Conservation (phyloP, 2,888 invertebrate species). For the Trachelus iudaicus region DNA sequence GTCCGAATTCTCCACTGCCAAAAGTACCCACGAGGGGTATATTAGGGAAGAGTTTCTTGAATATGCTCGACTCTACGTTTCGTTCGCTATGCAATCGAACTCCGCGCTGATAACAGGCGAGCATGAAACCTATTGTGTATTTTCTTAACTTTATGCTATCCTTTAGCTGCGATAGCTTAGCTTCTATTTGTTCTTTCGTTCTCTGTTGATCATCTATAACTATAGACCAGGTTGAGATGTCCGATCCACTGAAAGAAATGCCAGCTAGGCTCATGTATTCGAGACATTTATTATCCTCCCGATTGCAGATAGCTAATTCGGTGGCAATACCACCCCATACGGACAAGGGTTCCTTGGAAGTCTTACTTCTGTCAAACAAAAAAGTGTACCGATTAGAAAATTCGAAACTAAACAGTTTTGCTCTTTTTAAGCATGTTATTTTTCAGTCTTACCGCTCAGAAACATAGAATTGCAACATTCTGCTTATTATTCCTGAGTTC, state of each 20-base stretch:
- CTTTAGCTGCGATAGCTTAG: constrained; percentile 40
- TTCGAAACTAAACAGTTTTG: background rate
- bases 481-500: constrained; percentile 16
- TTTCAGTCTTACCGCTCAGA: background rate
- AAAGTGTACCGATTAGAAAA: background rate
- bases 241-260: constrained; percentile 39
- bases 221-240: constrained; percentile 53
- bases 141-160: constrained; percentile 45
- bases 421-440: background rate
- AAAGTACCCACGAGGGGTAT: constrained; percentile 54
- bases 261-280: constrained; percentile 31
- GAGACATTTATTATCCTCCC: constrained; percentile 21
- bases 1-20: constrained; percentile 57
- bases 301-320: constrained; percentile 39
- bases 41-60: constrained; percentile 54
- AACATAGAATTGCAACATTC: constrained; percentile 15
- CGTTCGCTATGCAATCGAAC: constrained; percentile 30
- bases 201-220: constrained; percentile 33
- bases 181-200: constrained; percentile 27
- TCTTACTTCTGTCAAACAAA: constrained; percentile 14
- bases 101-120: constrained; percentile 53
- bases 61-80: constrained; percentile 50
- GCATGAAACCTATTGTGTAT: constrained; percentile 55
- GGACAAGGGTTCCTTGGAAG: constrained; percentile 11
- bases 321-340: constrained; percentile 49